phyloP scores from a whole-genome alignment of 2,797 vertebrate genomes.

The Vespertilio murinus region DNA sequence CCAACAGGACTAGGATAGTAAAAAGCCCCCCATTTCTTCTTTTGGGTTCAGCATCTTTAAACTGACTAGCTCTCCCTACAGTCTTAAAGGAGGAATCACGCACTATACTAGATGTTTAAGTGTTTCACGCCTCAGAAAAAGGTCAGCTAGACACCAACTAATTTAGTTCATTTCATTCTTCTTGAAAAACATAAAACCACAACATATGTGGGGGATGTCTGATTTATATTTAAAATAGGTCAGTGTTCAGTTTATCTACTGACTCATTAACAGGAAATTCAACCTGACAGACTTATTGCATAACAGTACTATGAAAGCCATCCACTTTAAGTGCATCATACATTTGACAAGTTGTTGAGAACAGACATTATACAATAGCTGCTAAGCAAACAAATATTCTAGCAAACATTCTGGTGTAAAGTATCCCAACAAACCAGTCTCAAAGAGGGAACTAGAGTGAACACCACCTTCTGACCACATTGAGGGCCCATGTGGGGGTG shows the following conservation, averaged over 20 bases:
- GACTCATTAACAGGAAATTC: slow-evolving; percentile 25
- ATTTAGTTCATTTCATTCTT: not conserved
- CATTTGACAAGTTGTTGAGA: slow-evolving; percentile 32
- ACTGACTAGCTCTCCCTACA: not conserved
- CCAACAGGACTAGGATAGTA: not conserved
- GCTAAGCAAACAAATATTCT: not conserved
- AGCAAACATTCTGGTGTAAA: slow-evolving; percentile 46
- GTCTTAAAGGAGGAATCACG: not conserved
- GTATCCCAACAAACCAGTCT: slow-evolving; percentile 30
- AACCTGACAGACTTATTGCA: slow-evolving; percentile 44
- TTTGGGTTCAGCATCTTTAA: not conserved
- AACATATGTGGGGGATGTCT: not conserved
- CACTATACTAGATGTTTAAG: not conserved
- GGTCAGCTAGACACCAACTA: not conserved
- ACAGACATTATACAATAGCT: slow-evolving; percentile 31
- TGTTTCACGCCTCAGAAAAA: not conserved
- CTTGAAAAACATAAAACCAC: not conserved
- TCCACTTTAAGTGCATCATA: slow-evolving; percentile 21
- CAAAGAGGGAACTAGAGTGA: not conserved
- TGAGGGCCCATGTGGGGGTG: not conserved
- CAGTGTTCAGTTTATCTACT: not conserved
- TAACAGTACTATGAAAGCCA: not conserved
- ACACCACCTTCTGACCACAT: not conserved
- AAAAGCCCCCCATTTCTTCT: not conserved
- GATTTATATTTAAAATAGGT: slow-evolving; percentile 18